Evolutionary conservation across 35 echinoderm and acorn worm genomes (phyloP).

Genomic region (Apostichopus californicus): DNA sequence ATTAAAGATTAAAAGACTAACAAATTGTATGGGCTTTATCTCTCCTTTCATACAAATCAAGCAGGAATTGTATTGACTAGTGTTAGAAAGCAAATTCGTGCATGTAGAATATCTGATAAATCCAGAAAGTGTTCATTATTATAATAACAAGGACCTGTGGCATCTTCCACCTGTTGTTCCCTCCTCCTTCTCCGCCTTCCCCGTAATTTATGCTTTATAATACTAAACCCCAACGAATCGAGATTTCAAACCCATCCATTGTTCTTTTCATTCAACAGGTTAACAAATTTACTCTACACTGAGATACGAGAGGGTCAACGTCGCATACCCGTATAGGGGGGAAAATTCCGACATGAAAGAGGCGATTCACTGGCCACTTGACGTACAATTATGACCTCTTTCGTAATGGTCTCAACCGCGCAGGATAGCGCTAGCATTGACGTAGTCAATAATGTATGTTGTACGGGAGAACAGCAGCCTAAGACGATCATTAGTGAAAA

Average conservation of each 20-base stretch:
- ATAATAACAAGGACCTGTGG: constrained; percentile 37
- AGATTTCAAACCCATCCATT: not conserved
- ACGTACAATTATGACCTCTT: constrained; percentile 53
- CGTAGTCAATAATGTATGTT: constrained; percentile 55
- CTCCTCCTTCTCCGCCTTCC: not conserved
- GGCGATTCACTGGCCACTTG: constrained; percentile 39
- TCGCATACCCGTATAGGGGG: not conserved
- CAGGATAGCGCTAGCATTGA: constrained; percentile 53
- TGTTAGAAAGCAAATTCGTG: too few relatives aligned
- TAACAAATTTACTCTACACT: not conserved
- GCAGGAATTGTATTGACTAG: too few relatives aligned
- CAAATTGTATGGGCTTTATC: too few relatives aligned
- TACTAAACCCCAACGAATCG: not conserved
- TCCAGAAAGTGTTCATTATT: constrained; percentile 13
- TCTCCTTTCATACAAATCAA: too few relatives aligned
- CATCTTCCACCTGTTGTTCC: constrained; percentile 40
- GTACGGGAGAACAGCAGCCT: constrained; percentile 48
- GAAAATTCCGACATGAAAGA: not conserved
- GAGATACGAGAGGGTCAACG: constrained; percentile 5
- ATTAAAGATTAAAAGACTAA: too few relatives aligned
- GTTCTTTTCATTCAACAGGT: not conserved
- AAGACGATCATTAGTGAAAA: constrained; percentile 58
- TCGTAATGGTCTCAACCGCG: constrained; percentile 59
- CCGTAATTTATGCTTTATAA: not conserved
- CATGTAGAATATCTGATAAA: constrained; percentile 1